phyloP scores from a whole-genome alignment of 2,113 vertebrate genomes.

The Sporophila hypoxantha region DNA sequence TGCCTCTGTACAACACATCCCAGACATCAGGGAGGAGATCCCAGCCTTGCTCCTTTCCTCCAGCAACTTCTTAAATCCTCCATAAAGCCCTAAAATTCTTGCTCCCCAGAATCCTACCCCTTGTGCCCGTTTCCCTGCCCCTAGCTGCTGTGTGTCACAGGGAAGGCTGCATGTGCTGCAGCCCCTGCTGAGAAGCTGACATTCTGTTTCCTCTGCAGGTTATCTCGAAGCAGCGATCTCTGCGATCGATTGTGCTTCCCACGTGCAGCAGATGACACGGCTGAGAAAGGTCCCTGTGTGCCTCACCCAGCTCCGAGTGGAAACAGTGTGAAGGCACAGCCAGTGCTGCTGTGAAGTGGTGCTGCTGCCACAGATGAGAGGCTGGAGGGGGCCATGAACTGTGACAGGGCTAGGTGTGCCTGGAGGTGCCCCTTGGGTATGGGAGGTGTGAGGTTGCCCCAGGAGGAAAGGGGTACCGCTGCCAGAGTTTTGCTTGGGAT shows the following conservation, averaged over 20 bases:
- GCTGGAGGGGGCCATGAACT: not conserved
- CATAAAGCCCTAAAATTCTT: not conserved
- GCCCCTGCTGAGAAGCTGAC: not conserved
- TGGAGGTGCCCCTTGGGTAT: not conserved
- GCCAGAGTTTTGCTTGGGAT: not conserved
- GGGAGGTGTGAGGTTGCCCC: not conserved
- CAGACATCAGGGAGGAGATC: not conserved
- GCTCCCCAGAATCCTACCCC: fast-evolving
- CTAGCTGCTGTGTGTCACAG: not conserved
- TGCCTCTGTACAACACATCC: not conserved
- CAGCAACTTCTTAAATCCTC: not conserved
- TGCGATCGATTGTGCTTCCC: fast-evolving
- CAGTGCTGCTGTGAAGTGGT: fast-evolving
- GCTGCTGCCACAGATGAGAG: not conserved
- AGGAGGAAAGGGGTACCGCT: not conserved
- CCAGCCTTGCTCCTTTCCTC: not conserved
- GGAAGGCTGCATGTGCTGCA: not conserved
- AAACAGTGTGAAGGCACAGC: not conserved
- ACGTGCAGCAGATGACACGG: not conserved
- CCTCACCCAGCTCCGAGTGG: not conserved
- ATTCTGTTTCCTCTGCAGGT: not conserved
- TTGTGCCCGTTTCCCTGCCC: not conserved
- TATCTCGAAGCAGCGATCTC: not conserved
- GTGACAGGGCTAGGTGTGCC: not conserved
- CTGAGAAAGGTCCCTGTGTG: not conserved